These are phyloP conservation scores for Bubo scandiacus DNA, from an alignment of 2,113 vertebrate genomes.

Conservation along the genomic window DNA sequence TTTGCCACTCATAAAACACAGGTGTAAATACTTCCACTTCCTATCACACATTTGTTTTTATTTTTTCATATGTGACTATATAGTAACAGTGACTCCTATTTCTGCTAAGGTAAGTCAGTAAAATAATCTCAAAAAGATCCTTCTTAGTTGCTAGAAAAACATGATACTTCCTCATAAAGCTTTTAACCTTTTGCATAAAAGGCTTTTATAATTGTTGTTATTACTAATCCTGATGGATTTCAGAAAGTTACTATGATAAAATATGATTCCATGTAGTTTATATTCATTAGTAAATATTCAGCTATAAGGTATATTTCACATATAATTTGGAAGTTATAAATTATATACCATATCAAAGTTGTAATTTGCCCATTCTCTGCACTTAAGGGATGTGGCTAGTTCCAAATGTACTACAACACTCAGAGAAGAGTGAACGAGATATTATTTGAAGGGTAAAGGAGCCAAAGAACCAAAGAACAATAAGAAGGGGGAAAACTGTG, in stretches of 20 bases:
- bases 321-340: not conserved
- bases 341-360: not conserved
- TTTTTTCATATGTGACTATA: not conserved
- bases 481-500: not conserved
- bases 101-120: not conserved
- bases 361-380: not conserved
- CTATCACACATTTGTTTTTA: not conserved
- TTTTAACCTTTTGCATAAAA: not conserved
- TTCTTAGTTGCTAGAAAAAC: not conserved
- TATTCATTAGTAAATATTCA: not conserved
- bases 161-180: not conserved
- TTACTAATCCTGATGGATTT: not conserved
- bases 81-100: not conserved
- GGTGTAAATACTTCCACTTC: not conserved
- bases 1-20: not conserved
- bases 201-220: not conserved
- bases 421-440: not conserved
- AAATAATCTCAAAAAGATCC: not conserved
- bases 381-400: not conserved
- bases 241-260: not conserved
- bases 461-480: not conserved
- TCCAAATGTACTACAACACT: not conserved
- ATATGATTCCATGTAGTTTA: not conserved
- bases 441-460: not conserved
- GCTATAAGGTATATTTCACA: not conserved